phyloP scores from a whole-genome alignment of 2,113 vertebrate species.

The Catharus fuscescens region DNA sequence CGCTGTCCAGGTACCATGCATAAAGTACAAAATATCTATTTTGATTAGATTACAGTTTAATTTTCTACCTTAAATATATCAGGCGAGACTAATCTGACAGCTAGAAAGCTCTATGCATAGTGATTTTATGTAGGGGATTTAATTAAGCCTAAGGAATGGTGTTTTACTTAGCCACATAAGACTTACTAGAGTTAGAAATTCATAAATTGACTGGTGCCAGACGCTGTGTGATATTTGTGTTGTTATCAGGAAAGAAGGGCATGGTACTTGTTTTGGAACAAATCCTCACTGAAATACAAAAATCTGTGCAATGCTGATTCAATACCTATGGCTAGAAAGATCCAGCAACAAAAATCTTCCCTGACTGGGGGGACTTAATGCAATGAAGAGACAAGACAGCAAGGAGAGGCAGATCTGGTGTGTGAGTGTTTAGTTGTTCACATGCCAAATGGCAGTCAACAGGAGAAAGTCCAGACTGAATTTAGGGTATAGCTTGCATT shows the following conservation, averaged over 20 bases:
- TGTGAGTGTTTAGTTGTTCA: not conserved
- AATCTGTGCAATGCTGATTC: not conserved
- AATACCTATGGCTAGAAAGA: not conserved
- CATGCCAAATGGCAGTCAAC: not conserved
- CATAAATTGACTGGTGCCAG: not conserved
- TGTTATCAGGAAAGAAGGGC: not conserved
- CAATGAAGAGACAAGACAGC: not conserved
- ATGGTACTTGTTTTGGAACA: not conserved
- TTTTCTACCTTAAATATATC: slow-evolving; percentile 34
- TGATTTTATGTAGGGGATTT: slow-evolving; percentile 30
- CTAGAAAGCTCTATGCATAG: not conserved
- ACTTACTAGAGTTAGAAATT: not conserved
- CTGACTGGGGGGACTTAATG: not conserved
- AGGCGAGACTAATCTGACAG: slow-evolving; percentile 33
- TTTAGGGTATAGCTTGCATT: not conserved
- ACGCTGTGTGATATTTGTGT: not conserved
- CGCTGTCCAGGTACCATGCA: not conserved
- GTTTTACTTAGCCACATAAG: not conserved
- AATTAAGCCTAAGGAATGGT: not conserved
- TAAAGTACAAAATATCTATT: not conserved
- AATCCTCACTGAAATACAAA: not conserved
- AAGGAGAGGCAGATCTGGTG: not conserved
- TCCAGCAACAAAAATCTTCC: not conserved
- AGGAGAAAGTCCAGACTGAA: not conserved
- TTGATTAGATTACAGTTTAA: slow-evolving; percentile 20